phyloP scores from a whole-genome alignment of 2,888 invertebrate genomes.

The Disparrhopalites patrizii region DNA sequence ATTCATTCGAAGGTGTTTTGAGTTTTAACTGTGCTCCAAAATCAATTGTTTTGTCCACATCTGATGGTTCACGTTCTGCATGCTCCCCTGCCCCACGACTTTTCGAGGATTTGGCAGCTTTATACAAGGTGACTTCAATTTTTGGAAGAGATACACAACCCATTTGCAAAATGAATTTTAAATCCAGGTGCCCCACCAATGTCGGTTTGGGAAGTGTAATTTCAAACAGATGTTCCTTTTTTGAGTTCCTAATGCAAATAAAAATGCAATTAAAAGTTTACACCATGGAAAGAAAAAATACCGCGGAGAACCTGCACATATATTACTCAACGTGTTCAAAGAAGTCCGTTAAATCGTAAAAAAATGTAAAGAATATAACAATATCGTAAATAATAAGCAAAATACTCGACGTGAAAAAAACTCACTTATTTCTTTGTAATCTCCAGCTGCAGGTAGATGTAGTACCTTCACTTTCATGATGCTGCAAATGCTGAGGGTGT shows the following conservation, averaged over 20 bases:
- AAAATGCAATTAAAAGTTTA: conserved; percentile 4
- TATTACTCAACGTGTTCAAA: too few relatives aligned
- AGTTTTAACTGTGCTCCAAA: conserved; percentile 35
- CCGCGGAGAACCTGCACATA: too few relatives aligned
- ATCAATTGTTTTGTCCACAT: conserved; percentile 41
- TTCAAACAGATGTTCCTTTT: conserved; percentile 91
- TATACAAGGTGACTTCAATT: conserved; percentile 66
- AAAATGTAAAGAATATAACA: conserved; percentile 12
- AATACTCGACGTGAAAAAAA: neutral
- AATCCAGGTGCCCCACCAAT: conserved; percentile 81
- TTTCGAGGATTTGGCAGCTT: conserved; percentile 28
- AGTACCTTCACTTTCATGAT: conserved; percentile 49
- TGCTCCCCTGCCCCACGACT: neutral
- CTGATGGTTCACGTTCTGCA: conserved; percentile 1
- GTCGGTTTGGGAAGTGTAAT: conserved; percentile 74
- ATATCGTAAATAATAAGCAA: neutral
- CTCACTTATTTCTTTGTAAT: conserved; percentile 49
- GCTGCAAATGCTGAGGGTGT: conserved; percentile 74
- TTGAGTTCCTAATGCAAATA: conserved; percentile 62
- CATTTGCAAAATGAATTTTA: conserved; percentile 76
- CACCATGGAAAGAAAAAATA: conserved; percentile 1
- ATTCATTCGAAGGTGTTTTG: conserved; percentile 63
- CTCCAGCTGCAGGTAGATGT: conserved; percentile 69
- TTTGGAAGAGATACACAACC: conserved; percentile 68
- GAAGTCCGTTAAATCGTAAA: neutral